These are phyloP conservation scores for Gryon sp. DNA, from an alignment of 1,140 invertebrate species.

Conservation along the genomic window DNA sequence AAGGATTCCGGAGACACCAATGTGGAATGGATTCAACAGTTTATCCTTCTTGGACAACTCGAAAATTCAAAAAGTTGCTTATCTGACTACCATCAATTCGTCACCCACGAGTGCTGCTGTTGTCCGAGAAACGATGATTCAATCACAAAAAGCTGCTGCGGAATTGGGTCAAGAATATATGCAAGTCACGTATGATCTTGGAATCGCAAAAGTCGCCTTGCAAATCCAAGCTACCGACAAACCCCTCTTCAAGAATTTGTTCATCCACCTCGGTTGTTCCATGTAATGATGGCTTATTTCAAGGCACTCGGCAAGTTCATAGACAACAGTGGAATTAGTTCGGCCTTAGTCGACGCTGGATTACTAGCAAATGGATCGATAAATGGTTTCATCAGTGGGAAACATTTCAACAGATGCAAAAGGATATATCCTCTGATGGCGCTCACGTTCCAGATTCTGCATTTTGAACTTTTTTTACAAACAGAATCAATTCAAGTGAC, in stretches of 20 bases:
- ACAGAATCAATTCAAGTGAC: not conserved
- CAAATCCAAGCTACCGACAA: slow-evolving; percentile 70
- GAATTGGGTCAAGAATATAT: slow-evolving; percentile 63
- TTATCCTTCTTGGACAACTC: slow-evolving; percentile 25
- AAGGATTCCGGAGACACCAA: slow-evolving; percentile 45
- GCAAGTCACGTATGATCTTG: slow-evolving; percentile 72
- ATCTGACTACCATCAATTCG: slow-evolving; percentile 67
- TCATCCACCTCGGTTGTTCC: slow-evolving; percentile 79
- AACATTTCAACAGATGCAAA: slow-evolving; percentile 71
- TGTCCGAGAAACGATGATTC: slow-evolving; percentile 47
- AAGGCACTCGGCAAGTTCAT: slow-evolving; percentile 73
- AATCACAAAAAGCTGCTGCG: slow-evolving; percentile 8
- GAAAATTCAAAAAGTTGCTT: slow-evolving; percentile 56
- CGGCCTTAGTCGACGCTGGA: slow-evolving; percentile 71
- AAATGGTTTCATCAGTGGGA: slow-evolving; percentile 65
- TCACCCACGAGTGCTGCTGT: slow-evolving; percentile 67
- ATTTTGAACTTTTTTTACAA: slow-evolving; percentile 71
- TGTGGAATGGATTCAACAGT: slow-evolving; percentile 65
- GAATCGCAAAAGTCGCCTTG: slow-evolving; percentile 73
- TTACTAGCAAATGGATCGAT: slow-evolving; percentile 69
- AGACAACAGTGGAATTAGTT: slow-evolving; percentile 72
- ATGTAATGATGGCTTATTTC: slow-evolving; percentile 78
- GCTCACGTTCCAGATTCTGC: slow-evolving; percentile 72
- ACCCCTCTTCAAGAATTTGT: slow-evolving; percentile 73
- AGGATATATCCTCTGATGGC: slow-evolving; percentile 17